phyloP scores from a whole-genome alignment of 1,140 invertebrate genomes.

The Saccostrea glomerata region DNA sequence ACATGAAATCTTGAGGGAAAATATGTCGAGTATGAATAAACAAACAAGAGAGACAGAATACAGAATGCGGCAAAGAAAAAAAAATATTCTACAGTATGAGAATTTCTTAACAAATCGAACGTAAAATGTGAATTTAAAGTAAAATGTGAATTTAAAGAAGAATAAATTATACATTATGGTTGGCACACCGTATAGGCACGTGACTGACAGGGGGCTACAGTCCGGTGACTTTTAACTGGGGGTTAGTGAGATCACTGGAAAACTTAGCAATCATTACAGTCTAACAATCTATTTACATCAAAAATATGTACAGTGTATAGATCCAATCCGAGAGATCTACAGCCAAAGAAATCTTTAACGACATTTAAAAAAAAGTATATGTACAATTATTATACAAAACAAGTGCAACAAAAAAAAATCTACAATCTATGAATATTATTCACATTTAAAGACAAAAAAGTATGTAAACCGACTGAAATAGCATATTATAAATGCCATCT shows the following conservation, averaged over 20 bases:
- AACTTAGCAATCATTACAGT: conserved; percentile 9
- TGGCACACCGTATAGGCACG: conserved; percentile 9
- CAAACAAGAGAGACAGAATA: too few species aligned
- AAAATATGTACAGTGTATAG: conserved; percentile 8
- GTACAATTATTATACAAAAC: background rate
- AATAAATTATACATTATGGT: background rate
- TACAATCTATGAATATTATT: background rate
- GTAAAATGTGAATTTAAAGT: too few species aligned
- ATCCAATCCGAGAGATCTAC: background rate
- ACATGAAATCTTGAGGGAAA: background rate
- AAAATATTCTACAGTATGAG: background rate
- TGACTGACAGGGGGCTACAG: background rate
- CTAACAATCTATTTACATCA: background rate
- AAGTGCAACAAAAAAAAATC: background rate
- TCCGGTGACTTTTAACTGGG: background rate
- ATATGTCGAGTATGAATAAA: too few species aligned
- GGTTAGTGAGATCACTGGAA: conserved; percentile 11
- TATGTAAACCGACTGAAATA: background rate
- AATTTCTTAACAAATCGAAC: background rate
- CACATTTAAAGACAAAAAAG: background rate
- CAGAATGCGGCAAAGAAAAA: background rate
- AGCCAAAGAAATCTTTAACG: background rate
- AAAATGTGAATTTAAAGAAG: background rate
- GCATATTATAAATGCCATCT: background rate
- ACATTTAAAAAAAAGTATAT: background rate